A percentile compares a stretch with the other conserved stretches of the same genome.
phyloP scores from a whole-genome alignment of 2,113 vertebrate species.

The Damaliscus lunatus region DNA sequence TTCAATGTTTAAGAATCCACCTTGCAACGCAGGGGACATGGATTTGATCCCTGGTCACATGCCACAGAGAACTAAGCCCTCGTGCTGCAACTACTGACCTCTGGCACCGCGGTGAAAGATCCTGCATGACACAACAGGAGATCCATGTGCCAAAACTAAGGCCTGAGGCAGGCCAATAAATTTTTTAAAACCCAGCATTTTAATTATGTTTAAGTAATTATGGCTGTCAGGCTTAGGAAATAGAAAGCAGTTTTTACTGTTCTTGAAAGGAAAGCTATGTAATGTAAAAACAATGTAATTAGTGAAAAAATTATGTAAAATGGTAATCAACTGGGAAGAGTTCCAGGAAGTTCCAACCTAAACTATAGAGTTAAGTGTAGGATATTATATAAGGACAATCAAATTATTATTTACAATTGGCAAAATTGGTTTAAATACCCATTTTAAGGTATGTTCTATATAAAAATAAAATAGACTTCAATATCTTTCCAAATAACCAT shows the following conservation, averaged over 20 bases:
- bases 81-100: background rate
- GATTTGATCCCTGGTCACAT: background rate
- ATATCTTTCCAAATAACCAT: background rate
- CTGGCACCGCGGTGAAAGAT: background rate
- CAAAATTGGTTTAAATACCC: background rate
- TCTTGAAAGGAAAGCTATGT: background rate
- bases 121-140: background rate
- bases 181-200: background rate
- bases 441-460: background rate
- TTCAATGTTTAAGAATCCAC: background rate
- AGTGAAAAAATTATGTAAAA: background rate
- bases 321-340: background rate
- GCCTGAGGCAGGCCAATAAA: background rate
- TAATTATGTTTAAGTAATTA: background rate
- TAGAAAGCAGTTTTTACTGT: background rate
- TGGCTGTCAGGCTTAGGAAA: background rate
- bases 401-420: background rate
- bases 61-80: background rate
- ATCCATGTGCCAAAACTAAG: background rate
- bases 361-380: background rate
- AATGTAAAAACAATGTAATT: background rate
- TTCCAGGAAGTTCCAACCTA: background rate
- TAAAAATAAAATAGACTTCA: constrained; percentile 26
- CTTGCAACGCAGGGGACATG: background rate
- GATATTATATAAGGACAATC: background rate